These are phyloP conservation scores for Rhogogaster chlorosoma DNA, from an alignment of 2,888 invertebrate genomes.

Conservation along the genomic window DNA sequence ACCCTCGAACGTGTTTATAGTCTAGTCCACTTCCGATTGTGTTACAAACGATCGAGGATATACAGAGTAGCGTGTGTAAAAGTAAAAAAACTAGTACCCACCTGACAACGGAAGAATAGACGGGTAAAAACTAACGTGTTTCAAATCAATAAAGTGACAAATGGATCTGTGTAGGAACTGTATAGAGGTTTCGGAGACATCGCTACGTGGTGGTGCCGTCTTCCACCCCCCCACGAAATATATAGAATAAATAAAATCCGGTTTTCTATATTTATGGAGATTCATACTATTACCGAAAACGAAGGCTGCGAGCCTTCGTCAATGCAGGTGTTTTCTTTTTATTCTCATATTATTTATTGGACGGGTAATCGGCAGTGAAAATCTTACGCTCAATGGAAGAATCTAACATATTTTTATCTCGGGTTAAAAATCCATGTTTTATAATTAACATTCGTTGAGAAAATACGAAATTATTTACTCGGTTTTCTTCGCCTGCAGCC, in stretches of 20 bases:
- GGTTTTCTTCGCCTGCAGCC: neutral
- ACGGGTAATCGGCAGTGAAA: neutral
- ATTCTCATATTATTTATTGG: neutral
- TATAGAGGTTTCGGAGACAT: slow-evolving; percentile 7
- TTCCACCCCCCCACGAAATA: neutral
- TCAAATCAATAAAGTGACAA: slow-evolving; percentile 33
- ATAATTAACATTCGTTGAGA: neutral
- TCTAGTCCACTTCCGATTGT: slow-evolving; percentile 5
- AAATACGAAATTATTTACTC: neutral
- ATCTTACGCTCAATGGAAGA: neutral
- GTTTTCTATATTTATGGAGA: neutral
- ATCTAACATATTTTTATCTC: neutral
- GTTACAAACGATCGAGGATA: neutral
- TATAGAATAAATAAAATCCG: neutral
- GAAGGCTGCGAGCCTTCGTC: neutral
- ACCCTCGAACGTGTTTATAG: slow-evolving; percentile 28
- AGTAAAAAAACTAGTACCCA: neutral
- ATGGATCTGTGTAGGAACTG: neutral
- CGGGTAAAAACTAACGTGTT: slow-evolving; percentile 25
- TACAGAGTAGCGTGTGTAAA: neutral
- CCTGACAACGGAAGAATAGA: neutral
- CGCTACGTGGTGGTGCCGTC: slow-evolving; percentile 32
- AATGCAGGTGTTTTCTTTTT: neutral
- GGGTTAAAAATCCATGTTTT: neutral
- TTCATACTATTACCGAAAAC: neutral